Conservation (phyloP, 2,888 invertebrate genomes). For the Pachycephus smyrnensis region DNA sequence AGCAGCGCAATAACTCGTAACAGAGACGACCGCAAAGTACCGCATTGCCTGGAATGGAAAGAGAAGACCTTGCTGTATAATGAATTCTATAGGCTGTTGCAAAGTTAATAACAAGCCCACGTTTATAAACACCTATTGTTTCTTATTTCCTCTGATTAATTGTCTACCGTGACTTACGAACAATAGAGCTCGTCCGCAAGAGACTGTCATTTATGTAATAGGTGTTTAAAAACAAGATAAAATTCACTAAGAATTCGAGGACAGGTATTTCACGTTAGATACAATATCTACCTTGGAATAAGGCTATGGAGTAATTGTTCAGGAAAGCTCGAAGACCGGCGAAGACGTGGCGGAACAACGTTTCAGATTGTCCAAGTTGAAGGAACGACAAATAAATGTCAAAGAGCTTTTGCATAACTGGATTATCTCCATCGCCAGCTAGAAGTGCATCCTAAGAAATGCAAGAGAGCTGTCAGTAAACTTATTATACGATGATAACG, state of each 20-base stretch:
- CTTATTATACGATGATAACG: neutral
- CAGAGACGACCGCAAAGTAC: conserved; percentile 85
- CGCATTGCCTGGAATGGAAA: conserved; percentile 74
- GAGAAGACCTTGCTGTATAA: neutral
- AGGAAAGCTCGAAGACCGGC: conserved; percentile 92
- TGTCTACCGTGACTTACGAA: neutral
- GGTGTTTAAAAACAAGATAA: neutral
- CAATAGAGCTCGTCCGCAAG: neutral
- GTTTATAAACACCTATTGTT: neutral
- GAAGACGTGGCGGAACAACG: conserved; percentile 89
- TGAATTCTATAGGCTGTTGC: neutral
- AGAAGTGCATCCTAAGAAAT: conserved; percentile 66
- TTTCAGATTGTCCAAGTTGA: conserved; percentile 91
- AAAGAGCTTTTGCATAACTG: conserved; percentile 84
- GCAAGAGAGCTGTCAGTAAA: neutral
- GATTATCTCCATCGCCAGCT: conserved; percentile 76
- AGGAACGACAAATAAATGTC: conserved; percentile 89
- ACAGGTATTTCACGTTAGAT: neutral
- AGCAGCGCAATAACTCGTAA: conserved; percentile 83
- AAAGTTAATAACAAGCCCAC: neutral
- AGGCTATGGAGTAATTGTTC: conserved; percentile 85
- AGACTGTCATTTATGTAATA: neutral
- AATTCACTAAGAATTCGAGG: neutral
- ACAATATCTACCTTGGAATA: conserved; percentile 79
- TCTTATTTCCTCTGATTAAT: neutral